Percentiles rank a stretch among this genome's conserved stretches.
Evolutionary conservation across 2,797 vertebrate species (phyloP).

Genomic region (Macroramphosus scolopax): DNA sequence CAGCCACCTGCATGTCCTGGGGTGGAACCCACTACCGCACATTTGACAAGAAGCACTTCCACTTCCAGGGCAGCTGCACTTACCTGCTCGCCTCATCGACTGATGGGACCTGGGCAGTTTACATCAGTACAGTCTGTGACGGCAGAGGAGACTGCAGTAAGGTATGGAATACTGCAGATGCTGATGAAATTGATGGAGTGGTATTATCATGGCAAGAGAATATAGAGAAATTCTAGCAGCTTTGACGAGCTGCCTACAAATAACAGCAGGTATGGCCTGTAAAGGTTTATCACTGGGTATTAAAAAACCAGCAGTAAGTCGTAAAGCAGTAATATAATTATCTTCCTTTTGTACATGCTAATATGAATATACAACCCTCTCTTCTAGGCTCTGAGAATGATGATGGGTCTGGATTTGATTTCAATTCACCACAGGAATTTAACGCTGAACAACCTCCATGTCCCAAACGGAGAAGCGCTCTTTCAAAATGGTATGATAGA

Average conservation of each 20-base stretch:
- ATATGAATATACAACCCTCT: slow-evolving; percentile 1
- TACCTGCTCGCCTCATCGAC: slow-evolving; percentile 81
- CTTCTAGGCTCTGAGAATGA: slow-evolving; percentile 79
- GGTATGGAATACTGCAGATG: slow-evolving; percentile 60
- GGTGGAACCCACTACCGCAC: slow-evolving; percentile 83
- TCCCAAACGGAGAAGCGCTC: slow-evolving; percentile 71
- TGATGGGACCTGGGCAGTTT: slow-evolving; percentile 84
- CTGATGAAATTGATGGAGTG: too few species aligned
- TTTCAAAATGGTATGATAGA: slow-evolving; percentile 80
- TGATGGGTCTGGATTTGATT: slow-evolving; percentile 81
- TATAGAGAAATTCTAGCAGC: too few species aligned
- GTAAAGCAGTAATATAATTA: too few species aligned
- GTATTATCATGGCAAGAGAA: not conserved
- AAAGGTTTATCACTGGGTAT: too few species aligned
- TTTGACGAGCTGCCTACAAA: too few species aligned
- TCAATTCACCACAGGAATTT: slow-evolving; percentile 68
- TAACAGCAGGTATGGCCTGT: not conserved
- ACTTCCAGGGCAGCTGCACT: slow-evolving; percentile 83
- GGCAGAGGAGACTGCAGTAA: slow-evolving; percentile 71
- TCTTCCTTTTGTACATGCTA: too few species aligned
- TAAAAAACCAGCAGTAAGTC: not conserved
- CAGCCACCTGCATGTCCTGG: slow-evolving; percentile 84
- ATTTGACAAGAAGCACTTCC: slow-evolving; percentile 87
- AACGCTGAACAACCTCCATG: slow-evolving; percentile 72
- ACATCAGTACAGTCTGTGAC: slow-evolving; percentile 71